These are phyloP conservation scores for Drosophila grimshawi DNA, from an alignment of 1,140 invertebrate genomes.

Conservation along the genomic window DNA sequence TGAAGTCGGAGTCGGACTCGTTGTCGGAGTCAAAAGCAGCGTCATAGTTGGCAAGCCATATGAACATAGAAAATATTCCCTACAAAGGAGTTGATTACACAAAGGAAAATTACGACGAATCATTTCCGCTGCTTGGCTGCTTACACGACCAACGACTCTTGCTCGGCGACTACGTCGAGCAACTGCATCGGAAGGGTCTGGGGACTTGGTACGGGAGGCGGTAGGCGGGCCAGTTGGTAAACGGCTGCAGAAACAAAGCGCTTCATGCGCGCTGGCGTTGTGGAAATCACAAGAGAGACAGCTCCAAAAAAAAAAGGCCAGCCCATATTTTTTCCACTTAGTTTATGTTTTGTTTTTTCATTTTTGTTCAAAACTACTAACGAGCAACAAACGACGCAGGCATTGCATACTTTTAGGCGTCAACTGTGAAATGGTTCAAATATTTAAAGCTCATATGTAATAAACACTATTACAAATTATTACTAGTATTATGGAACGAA, in stretches of 20 bases:
- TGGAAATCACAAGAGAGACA: constrained; percentile 73
- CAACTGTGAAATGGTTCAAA: constrained; percentile 9
- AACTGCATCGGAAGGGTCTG: not conserved
- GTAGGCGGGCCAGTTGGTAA: constrained; percentile 45
- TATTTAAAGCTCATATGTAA: constrained; percentile 27
- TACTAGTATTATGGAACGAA: too few relatives aligned
- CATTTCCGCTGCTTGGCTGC: constrained; percentile 84
- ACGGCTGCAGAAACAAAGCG: constrained; percentile 74
- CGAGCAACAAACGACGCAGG: constrained; percentile 55
- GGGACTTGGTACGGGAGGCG: not conserved
- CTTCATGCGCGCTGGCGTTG: constrained; percentile 22
- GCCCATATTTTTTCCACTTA: constrained; percentile 22
- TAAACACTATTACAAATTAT: not conserved
- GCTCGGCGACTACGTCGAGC: constrained; percentile 20
- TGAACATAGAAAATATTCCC: constrained; percentile 81
- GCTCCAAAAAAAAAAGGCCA: constrained; percentile 52
- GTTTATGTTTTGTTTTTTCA: constrained; percentile 7
- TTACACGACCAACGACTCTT: constrained; percentile 73
- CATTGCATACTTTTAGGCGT: constrained; percentile 35
- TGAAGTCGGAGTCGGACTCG: constrained; percentile 18
- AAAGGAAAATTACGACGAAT: constrained; percentile 84
- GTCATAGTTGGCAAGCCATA: constrained; percentile 66
- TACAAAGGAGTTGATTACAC: constrained; percentile 84
- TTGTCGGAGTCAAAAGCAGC: constrained; percentile 62
- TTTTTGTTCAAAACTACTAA: constrained; percentile 51